Conservation (phyloP, 2,888 invertebrate species). For the Lapara coniferarum region DNA sequence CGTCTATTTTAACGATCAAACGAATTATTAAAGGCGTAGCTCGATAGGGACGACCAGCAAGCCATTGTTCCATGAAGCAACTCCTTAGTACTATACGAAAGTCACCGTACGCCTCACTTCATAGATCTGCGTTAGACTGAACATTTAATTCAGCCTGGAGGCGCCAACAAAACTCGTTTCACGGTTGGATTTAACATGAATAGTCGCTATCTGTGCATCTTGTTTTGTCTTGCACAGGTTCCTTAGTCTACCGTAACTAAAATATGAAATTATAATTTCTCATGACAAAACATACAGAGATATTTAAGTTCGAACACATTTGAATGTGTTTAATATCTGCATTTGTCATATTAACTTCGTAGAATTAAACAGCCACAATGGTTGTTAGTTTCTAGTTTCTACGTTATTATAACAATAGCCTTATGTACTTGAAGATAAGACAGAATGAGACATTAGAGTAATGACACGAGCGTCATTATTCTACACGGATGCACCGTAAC, state of each 20-base stretch:
- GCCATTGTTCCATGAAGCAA: constrained; percentile 50
- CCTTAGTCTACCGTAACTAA: background rate
- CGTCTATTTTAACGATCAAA: constrained; percentile 28
- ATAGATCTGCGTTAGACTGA: constrained; percentile 47
- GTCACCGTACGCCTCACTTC: constrained; percentile 36
- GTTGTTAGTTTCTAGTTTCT: background rate
- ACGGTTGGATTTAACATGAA: constrained; percentile 8
- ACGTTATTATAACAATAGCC: background rate
- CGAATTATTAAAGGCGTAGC: constrained; percentile 35
- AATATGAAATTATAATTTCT: too few species aligned
- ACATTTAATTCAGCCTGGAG: constrained; percentile 46
- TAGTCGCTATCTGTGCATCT: background rate
- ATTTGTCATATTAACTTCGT: background rate
- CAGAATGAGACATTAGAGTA: background rate
- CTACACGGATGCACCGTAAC: constrained; percentile 2
- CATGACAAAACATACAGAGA: too few species aligned
- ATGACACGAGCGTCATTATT: constrained; percentile 16
- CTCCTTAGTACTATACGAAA: constrained; percentile 40
- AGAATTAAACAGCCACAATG: background rate
- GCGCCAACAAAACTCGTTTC: constrained; percentile 42
- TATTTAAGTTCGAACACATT: too few species aligned
- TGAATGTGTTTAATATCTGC: too few species aligned
- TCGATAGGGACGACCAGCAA: constrained; percentile 34
- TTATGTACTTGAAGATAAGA: constrained; percentile 1
- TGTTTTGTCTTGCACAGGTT: background rate